These are phyloP conservation scores for Oreochromis tanganicae DNA, from an alignment of 2,113 vertebrate species.

Conservation along the genomic window DNA sequence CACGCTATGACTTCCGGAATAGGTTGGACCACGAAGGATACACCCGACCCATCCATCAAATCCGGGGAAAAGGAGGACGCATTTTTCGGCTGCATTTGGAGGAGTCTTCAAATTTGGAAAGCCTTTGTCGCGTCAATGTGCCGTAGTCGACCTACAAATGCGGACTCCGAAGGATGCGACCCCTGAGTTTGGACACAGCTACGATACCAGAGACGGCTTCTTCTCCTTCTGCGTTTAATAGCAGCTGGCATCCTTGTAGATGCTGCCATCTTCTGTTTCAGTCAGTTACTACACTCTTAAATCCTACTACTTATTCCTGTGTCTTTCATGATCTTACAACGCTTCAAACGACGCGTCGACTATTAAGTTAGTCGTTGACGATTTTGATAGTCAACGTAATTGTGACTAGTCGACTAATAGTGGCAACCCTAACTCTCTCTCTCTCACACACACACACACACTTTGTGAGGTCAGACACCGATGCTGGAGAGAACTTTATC, in stretches of 20 bases:
- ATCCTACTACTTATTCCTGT: accelerated
- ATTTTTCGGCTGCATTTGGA: accelerated
- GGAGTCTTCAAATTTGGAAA: neutral
- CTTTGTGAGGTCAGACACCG: too few relatives aligned
- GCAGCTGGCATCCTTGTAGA: accelerated
- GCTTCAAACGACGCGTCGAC: neutral
- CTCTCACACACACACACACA: too few relatives aligned
- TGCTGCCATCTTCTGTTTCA: neutral
- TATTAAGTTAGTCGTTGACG: neutral
- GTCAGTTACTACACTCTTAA: accelerated
- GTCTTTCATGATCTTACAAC: accelerated
- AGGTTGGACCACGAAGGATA: neutral
- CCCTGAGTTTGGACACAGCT: neutral
- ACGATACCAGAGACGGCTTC: neutral
- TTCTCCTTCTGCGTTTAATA: accelerated
- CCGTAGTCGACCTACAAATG: neutral
- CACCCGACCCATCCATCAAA: neutral
- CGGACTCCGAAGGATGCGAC: neutral
- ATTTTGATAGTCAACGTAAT: neutral
- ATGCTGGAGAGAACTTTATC: too few relatives aligned
- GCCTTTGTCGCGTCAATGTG: neutral
- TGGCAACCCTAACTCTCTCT: neutral
- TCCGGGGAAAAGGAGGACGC: neutral
- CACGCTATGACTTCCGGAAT: neutral
- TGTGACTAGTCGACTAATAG: neutral